These are phyloP conservation scores for Dione juno DNA, from an alignment of 2,888 invertebrate genomes.

Conservation along the genomic window DNA sequence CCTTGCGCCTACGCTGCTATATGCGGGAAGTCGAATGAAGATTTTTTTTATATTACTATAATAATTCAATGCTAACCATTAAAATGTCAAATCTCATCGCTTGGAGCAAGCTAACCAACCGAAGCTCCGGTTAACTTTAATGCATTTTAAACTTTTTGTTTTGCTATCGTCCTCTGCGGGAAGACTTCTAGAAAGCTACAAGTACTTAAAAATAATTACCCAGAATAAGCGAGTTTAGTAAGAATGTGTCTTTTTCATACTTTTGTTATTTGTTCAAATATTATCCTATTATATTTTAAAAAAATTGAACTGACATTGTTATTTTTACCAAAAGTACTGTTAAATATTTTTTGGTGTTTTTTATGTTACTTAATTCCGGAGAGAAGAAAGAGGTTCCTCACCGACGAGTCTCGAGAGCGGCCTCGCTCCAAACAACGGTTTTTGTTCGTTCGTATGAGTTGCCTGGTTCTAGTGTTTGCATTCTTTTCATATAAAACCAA, in stretches of 20 bases:
- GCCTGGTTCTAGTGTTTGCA: conserved; percentile 15
- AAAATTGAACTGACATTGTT: no score
- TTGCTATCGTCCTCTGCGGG: neutral
- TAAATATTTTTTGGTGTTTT: neutral
- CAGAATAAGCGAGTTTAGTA: neutral
- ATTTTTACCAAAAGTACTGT: neutral
- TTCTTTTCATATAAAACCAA: conserved; percentile 14
- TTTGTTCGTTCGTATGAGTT: conserved; percentile 28
- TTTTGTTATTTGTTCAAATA: neutral
- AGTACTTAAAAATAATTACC: neutral
- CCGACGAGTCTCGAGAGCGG: conserved; percentile 19
- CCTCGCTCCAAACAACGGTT: conserved; percentile 32
- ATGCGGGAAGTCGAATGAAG: no score
- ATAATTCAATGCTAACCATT: neutral
- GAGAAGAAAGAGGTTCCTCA: conserved; percentile 12
- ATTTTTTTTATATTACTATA: no score
- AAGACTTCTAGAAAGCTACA: neutral
- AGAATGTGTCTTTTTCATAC: no score
- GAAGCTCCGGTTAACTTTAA: neutral
- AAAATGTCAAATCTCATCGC: neutral
- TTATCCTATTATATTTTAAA: no score
- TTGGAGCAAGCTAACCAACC: neutral
- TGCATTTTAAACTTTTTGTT: neutral
- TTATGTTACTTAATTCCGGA: conserved; percentile 10
- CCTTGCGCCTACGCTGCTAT: neutral